Evolutionary conservation across 2,888 invertebrate genomes (phyloP).

Genomic region (Bembecia ichneumoniformis): DNA sequence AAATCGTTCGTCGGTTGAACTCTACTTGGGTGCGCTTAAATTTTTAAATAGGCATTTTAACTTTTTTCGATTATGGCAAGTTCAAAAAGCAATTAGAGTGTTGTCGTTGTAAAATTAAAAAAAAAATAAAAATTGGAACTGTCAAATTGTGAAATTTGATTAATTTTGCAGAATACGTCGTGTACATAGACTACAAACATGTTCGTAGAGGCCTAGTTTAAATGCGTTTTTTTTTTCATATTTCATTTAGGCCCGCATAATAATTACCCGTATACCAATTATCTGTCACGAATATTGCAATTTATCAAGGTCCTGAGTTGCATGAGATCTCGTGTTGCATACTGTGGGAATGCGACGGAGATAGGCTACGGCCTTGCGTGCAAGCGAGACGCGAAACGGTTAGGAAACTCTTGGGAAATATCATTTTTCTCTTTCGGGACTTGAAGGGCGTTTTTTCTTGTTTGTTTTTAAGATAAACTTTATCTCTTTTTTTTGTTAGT

Average conservation of each 20-base stretch:
- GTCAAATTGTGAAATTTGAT: background rate
- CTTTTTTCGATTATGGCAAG: background rate
- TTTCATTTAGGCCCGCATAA: conserved; percentile 42
- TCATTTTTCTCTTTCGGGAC: conserved; percentile 63
- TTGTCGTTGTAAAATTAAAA: background rate
- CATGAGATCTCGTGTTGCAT: conserved; percentile 68
- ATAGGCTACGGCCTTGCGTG: conserved; percentile 47
- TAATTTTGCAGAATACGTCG: background rate
- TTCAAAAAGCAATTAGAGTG: background rate
- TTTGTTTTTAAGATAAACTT: conserved; percentile 39
- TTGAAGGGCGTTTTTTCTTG: conserved; percentile 65
- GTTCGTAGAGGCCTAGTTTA: background rate
- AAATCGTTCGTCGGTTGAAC: conserved; percentile 61
- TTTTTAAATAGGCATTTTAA: background rate
- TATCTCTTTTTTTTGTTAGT: conserved; percentile 37
- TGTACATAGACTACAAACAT: background rate
- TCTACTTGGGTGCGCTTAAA: conserved; percentile 14
- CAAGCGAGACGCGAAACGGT: conserved; percentile 47
- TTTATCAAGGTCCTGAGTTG: conserved; percentile 67
- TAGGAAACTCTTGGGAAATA: conserved; percentile 70
- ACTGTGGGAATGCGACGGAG: conserved; percentile 52
- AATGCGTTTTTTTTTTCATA: conserved; percentile 12
- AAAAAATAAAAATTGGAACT: background rate
- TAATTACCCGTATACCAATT: conserved; percentile 64
- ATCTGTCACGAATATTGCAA: conserved; percentile 71